Conservation (phyloP, 2,797 vertebrate genomes). For the Cephalopachus bancanus region DNA sequence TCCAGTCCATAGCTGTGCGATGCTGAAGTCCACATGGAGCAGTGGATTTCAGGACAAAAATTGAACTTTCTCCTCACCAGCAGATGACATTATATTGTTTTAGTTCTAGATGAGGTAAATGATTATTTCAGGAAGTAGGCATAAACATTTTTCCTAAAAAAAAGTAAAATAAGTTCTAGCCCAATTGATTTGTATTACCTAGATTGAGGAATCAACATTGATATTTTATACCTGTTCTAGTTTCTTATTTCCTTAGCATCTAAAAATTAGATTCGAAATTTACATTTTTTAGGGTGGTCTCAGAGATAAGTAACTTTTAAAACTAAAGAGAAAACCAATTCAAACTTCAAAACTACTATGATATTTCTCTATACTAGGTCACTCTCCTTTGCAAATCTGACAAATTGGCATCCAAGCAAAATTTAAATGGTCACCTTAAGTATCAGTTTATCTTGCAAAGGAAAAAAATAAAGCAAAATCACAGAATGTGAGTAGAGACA, state of each 20-base stretch:
- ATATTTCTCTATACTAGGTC: neutral
- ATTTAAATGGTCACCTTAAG: neutral
- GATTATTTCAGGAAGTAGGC: neutral
- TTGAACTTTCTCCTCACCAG: neutral
- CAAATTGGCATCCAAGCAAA: neutral
- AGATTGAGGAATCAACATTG: neutral
- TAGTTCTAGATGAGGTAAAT: neutral
- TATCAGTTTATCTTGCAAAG: neutral
- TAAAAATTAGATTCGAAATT: neutral
- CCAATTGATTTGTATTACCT: neutral
- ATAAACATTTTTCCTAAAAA: neutral
- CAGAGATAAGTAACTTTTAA: neutral
- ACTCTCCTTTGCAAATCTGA: neutral
- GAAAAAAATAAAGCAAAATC: neutral
- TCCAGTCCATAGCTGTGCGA: no score
- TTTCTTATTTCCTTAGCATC: neutral
- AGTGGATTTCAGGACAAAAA: neutral
- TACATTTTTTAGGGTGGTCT: neutral
- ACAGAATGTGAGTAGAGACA: neutral
- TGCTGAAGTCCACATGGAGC: no score
- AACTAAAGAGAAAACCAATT: slow-evolving; percentile 30
- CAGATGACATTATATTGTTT: neutral
- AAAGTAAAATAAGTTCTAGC: neutral
- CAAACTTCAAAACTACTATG: neutral
- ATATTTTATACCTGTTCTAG: neutral